Evolutionary conservation across 2,797 vertebrate genomes (phyloP), one percentile per base, ranked within the genome.

Genomic region (Argyrosomus regius): DNA sequence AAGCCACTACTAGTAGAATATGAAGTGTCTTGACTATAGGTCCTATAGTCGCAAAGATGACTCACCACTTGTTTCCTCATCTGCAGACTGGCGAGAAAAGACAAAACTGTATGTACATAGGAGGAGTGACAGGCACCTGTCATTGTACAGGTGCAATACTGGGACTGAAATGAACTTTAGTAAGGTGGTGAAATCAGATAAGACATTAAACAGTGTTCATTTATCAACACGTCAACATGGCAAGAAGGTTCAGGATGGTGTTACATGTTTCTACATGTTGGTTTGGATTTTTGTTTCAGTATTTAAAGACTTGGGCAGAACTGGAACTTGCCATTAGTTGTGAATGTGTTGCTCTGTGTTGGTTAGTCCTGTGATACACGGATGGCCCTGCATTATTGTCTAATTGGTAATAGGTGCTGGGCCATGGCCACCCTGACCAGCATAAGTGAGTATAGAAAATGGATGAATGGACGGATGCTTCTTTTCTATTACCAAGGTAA

Each of bases 31-130:
- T 12, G 58, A 71, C 65, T 59, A 20, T 17, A 7, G 26, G 26
- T 24, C 22, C 17, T n/a, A 26, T n/a, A 26, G 60, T 28, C 49
- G n/a, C 63, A 79, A 72, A 81, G 65, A 78, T 72, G 72, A 81
- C 62, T 61, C 68, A 53, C 8, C 22, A 6, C 24, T 78, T 59
- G 18, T 65, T 68, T 53, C 53, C 7, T n/a, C 9, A 24, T 46
- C 39, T 53, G 48, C 58, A 65, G n/a, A 50, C 26, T 26, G 45
- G 6, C 50, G 4, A 63, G 60, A 78, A 52, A 39, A 59, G 28
- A 52, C 11, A 50, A 35, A 45, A 43, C 26, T 22, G 16, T 49
- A 24, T 70, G 56, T 50, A 26, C 22, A 60, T 45, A 69, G 45
- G 58, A 7, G 45, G 35, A 13, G 26, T 65, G 57, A 54, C 16